phyloP scores from a whole-genome alignment of 1,140 invertebrate species.

The Pachypeltis micranthus region DNA sequence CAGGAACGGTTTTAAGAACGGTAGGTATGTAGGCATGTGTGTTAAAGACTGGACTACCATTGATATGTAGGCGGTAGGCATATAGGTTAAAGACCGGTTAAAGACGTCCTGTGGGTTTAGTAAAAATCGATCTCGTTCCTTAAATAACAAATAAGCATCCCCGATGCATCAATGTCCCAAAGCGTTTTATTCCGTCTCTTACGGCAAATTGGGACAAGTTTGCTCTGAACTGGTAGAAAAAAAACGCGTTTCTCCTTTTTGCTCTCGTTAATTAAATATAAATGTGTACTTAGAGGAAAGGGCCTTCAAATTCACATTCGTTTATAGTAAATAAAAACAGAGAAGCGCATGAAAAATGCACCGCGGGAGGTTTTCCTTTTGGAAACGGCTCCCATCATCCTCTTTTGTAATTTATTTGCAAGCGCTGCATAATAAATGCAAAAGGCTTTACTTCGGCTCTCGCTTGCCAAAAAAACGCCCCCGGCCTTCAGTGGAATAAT shows the following conservation, averaged over 20 bases:
- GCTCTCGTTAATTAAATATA: background rate
- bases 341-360: background rate
- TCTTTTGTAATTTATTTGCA: conserved; percentile 7
- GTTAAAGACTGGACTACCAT: no score
- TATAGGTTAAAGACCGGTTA: no score
- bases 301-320: background rate
- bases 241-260: background rate
- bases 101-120: no score
- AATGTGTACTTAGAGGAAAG: background rate
- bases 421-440: conserved; percentile 6
- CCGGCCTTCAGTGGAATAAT: background rate
- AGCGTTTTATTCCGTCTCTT: no score
- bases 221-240: no score
- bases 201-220: no score
- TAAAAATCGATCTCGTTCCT: no score
- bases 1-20: no score
- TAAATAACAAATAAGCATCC: no score
- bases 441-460: background rate
- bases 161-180: no score
- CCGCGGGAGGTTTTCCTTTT: background rate
- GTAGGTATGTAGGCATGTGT: no score
- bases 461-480: background rate
- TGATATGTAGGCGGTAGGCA: no score
- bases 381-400: background rate
- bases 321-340: background rate